These are phyloP conservation scores for Phengaris alcon DNA, from an alignment of 2,888 invertebrate species.

Conservation along the genomic window DNA sequence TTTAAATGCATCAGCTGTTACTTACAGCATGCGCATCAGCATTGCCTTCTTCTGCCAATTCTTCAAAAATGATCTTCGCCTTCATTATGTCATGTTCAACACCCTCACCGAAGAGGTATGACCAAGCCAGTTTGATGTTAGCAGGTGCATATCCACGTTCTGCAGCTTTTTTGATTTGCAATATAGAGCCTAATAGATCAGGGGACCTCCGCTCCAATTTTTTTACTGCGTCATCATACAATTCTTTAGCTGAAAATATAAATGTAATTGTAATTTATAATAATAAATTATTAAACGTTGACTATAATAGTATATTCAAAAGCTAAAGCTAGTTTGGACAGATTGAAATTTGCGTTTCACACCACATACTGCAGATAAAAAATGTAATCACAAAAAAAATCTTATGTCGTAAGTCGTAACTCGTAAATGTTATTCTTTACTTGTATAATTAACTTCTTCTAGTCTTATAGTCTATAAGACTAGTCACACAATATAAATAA, in stretches of 20 bases:
- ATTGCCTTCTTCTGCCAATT: slow-evolving; percentile 86
- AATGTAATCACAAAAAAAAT: too few relatives aligned
- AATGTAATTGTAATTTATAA: not conserved
- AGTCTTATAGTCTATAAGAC: too few relatives aligned
- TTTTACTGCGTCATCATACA: slow-evolving; percentile 85
- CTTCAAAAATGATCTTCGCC: slow-evolving; percentile 87
- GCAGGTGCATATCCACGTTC: slow-evolving; percentile 89
- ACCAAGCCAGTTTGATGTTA: slow-evolving; percentile 92
- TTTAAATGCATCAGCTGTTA: slow-evolving; percentile 33
- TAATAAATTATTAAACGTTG: not conserved
- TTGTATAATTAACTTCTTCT: too few relatives aligned
- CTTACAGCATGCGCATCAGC: slow-evolving; percentile 93
- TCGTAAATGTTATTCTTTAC: too few relatives aligned
- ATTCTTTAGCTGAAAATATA: slow-evolving; percentile 80
- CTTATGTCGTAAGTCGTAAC: too few relatives aligned
- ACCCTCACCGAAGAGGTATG: slow-evolving; percentile 89
- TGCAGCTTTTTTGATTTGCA: slow-evolving; percentile 88
- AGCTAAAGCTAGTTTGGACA: too few relatives aligned
- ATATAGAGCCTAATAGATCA: slow-evolving; percentile 86
- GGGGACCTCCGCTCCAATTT: slow-evolving; percentile 86
- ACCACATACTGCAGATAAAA: too few relatives aligned
- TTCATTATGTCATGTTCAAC: slow-evolving; percentile 86
- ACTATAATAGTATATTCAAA: too few relatives aligned
- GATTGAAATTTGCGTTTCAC: too few relatives aligned
- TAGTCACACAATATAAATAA: too few relatives aligned